Conservation (phyloP, 2,797 vertebrate species). For the Acanthurus leucopareius region DNA sequence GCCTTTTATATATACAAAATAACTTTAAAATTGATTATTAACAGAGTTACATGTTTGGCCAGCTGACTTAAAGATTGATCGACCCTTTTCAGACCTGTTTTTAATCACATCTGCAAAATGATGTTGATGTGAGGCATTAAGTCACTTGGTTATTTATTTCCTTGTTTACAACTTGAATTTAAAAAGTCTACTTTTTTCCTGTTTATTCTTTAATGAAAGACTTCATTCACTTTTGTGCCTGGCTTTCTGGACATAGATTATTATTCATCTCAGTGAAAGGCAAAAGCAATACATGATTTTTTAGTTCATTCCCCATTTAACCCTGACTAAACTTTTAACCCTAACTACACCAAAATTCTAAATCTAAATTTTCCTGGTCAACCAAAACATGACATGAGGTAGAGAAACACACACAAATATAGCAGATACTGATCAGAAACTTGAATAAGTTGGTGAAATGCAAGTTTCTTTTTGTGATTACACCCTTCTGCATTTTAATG, state of each 20-base stretch:
- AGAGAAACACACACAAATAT: neutral
- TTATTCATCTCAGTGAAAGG: neutral
- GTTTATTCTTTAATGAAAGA: neutral
- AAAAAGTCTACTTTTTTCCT: neutral
- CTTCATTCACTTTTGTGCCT: neutral
- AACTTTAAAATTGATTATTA: neutral
- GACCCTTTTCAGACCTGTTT: neutral
- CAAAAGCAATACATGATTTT: neutral
- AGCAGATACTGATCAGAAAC: neutral
- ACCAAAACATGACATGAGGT: neutral
- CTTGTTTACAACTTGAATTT: neutral
- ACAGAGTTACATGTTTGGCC: neutral
- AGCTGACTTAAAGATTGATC: neutral
- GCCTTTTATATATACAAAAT: neutral
- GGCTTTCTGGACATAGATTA: neutral
- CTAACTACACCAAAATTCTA: neutral
- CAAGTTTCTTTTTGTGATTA: neutral
- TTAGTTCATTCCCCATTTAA: neutral
- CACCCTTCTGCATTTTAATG: neutral
- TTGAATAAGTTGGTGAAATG: neutral
- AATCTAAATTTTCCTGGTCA: neutral
- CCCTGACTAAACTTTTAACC: neutral
- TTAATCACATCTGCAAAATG: neutral
- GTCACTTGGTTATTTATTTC: neutral
- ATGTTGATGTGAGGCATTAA: slow-evolving; percentile 2